phyloP scores from a whole-genome alignment of 2,113 vertebrate species.

The Pagrus major region DNA sequence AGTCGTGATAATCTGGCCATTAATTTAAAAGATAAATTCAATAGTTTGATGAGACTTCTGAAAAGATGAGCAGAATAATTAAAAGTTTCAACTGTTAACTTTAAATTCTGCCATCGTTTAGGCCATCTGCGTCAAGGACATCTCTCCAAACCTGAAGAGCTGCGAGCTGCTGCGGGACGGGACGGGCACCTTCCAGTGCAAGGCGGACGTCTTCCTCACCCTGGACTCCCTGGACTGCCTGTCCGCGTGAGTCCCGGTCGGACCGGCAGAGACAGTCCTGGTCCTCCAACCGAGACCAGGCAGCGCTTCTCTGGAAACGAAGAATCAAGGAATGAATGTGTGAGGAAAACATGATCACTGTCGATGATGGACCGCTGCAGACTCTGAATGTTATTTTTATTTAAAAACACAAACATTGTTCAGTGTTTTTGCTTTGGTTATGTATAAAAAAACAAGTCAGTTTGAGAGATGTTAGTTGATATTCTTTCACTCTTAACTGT shows the following conservation, averaged over 20 bases:
- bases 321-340: neutral
- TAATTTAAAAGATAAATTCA: neutral
- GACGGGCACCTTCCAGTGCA: slow-evolving; percentile 81
- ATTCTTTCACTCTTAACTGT: slow-evolving; percentile 35
- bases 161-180: slow-evolving; percentile 84
- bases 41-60: neutral
- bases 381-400: slow-evolving; percentile 79
- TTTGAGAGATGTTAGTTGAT: slow-evolving; percentile 31
- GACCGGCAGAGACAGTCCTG: neutral
- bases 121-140: slow-evolving; percentile 85
- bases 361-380: slow-evolving; percentile 61
- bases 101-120: slow-evolving; percentile 44
- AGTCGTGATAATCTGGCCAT: neutral
- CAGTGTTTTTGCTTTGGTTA: slow-evolving; percentile 64
- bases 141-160: slow-evolving; percentile 85
- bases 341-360: slow-evolving; percentile 3
- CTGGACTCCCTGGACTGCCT: slow-evolving; percentile 80
- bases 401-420: slow-evolving; percentile 42
- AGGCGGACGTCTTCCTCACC: slow-evolving; percentile 84
- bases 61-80: neutral
- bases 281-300: slow-evolving; percentile 16
- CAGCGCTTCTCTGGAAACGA: slow-evolving; percentile 19
- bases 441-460: slow-evolving; percentile 29
- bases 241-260: slow-evolving; percentile 62
- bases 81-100: too few relatives aligned